Evolutionary conservation across 2,113 vertebrate genomes (phyloP).

Genomic region (Eolophus roseicapilla): DNA sequence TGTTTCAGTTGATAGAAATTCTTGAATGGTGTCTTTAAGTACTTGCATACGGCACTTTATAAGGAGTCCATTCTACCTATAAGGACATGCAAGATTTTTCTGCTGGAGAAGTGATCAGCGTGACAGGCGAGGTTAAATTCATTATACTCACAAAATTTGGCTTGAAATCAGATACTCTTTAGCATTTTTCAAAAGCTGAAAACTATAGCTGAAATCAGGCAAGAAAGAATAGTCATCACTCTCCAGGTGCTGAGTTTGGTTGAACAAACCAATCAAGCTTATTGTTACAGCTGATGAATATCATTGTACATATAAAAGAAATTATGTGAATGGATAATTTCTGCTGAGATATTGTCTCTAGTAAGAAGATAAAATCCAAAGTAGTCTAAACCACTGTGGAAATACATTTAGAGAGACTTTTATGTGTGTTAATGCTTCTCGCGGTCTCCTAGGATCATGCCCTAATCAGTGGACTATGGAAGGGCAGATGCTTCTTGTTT

Average conservation of each 20-base stretch:
- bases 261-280: conserved; percentile 14
- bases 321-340: not conserved
- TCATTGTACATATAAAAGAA: not conserved
- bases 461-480: not conserved
- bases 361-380: not conserved
- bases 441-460: not conserved
- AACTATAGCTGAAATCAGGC: not conserved
- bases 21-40: not conserved
- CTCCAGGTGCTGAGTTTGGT: not conserved
- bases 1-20: not conserved
- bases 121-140: not conserved
- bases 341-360: not conserved
- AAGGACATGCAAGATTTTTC: not conserved
- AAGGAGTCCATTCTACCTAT: not conserved
- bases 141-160: not conserved
- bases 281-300: not conserved
- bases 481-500: not conserved
- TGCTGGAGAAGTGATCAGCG: not conserved
- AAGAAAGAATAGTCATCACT: not conserved
- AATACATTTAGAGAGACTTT: not conserved
- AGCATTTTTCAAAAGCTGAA: not conserved
- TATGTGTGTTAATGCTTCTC: not conserved
- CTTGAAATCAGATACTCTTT: not conserved
- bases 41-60: not conserved
- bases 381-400: not conserved